Evolutionary conservation across 2,888 invertebrate species (phyloP), one percentile per base, ranked within the genome.

Genomic region (Resseliella maxima): DNA sequence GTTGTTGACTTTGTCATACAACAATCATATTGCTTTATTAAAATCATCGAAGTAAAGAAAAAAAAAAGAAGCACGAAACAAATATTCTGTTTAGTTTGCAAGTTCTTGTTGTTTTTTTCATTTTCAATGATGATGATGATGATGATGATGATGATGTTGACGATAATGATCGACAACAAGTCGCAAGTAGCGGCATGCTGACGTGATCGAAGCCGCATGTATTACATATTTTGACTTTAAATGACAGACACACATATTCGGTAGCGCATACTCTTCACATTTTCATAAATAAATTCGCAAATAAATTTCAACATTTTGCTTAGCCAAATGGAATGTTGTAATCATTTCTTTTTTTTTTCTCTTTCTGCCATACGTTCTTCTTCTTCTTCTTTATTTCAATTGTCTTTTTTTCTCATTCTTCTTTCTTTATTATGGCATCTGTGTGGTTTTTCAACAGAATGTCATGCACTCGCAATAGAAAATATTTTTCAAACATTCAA

Each of bases 1-100:
- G 50, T 59, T 24, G 24, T 59, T 59, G 59, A 27, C 59, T 59
- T 59, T 59, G 59, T 59, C 59, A 59, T 5, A 24, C 59, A 59
- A 6, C 27, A 59, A 24, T 59, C 1, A 50, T 50, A 50, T 50
- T 50, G 18, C 18, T 50, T 50, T 50, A 50, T 50, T 50, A 18
- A 50, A 50, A 50, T 50, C 41, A 41, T 41, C 12, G 45, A 41
- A 41, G 41, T 12, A 41, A 41, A 45, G 50, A 8, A 50, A 21
- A 12, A 24, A 59, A 59, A 59, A 24, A 59, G 5, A 59, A 24
- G 24, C 5, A 59, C 18, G 59, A 59, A 59, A 27, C 59, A 18
- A 50, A 59, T 27, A 59, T 59, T 59, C 59, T 59, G 59, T 59
- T 59, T 24, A 59, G 59, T 59, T 59, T 24, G 59, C 59, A 59